These are phyloP conservation scores for Astyanax mexicanus DNA, from an alignment of 2,797 vertebrate species.

Conservation along the genomic window DNA sequence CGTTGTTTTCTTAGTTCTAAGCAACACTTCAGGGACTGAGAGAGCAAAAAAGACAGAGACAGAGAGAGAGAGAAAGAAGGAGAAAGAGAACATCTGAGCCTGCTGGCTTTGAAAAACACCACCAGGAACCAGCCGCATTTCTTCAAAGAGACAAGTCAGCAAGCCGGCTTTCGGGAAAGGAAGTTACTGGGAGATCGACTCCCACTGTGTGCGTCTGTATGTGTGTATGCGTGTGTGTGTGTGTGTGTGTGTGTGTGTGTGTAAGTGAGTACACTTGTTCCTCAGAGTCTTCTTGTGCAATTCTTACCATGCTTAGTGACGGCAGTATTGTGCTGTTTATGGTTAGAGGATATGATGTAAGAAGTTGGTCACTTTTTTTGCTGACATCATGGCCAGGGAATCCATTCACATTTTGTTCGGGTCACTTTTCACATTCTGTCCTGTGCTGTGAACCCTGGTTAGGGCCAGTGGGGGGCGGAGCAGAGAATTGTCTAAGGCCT, in stretches of 20 bases:
- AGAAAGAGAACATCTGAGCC: constrained; percentile 30
- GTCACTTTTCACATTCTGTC: background rate
- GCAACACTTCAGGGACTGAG: background rate
- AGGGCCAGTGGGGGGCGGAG: no score
- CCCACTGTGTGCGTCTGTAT: constrained; percentile 12
- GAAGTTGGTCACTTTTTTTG: constrained; percentile 8
- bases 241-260: constrained; percentile 8
- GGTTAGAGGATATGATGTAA: constrained; percentile 33
- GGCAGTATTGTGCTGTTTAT: background rate
- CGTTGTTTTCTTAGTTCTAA: constrained; percentile 24
- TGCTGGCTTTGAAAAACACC: constrained; percentile 33
- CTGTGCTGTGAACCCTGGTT: background rate
- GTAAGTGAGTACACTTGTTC: background rate
- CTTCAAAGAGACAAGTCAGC: constrained; percentile 40
- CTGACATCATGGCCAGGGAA: background rate
- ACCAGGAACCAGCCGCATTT: constrained; percentile 31
- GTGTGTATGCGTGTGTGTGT: constrained; percentile 9
- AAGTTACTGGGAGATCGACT: constrained; percentile 34
- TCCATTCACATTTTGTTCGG: constrained; percentile 6
- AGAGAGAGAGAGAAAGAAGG: background rate
- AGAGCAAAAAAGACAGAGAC: no score
- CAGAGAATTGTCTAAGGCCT: no score
- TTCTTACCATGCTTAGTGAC: constrained; percentile 7
- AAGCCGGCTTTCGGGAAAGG: constrained; percentile 47
- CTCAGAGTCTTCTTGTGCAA: constrained; percentile 34